Conservation (phyloP, 2,797 vertebrate genomes). For the Octomys mimax region DNA sequence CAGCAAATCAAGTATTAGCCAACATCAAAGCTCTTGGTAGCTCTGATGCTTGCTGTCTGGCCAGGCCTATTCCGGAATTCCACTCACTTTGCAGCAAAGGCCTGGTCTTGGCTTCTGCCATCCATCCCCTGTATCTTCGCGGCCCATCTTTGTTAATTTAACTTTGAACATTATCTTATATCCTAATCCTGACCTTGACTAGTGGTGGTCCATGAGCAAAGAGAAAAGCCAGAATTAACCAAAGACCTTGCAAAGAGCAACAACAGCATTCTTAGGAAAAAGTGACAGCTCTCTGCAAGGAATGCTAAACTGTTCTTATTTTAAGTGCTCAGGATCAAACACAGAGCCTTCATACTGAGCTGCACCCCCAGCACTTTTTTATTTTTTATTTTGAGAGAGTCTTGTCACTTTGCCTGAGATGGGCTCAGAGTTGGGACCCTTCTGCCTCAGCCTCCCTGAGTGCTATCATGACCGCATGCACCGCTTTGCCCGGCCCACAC, state of each 20-base stretch:
- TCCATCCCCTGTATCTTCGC: neutral
- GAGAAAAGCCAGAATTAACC: constrained; percentile 28
- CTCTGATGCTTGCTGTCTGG: neutral
- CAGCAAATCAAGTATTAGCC: neutral
- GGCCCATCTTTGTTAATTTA: constrained; percentile 22
- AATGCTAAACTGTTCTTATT: neutral
- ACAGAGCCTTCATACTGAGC: neutral
- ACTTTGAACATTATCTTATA: constrained; percentile 21
- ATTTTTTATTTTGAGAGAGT: neutral
- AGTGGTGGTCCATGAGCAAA: neutral
- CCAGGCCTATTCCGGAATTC: neutral
- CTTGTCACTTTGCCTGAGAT: neutral
- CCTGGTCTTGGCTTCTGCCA: neutral
- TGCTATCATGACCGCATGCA: neutral
- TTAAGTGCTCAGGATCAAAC: neutral
- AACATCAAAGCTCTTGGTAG: constrained; percentile 29
- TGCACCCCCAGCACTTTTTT: neutral
- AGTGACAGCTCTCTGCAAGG: constrained; percentile 32
- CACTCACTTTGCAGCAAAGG: constrained; percentile 24
- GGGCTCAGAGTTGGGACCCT: neutral
- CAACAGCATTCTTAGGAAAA: constrained; percentile 3
- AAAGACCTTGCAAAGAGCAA: constrained; percentile 22
- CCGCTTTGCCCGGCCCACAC: neutral
- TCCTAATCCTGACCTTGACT: constrained; percentile 31
- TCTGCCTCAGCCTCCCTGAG: neutral